phyloP scores from a whole-genome alignment of 2,888 invertebrate species.

The Chaitophorus viminalis region DNA sequence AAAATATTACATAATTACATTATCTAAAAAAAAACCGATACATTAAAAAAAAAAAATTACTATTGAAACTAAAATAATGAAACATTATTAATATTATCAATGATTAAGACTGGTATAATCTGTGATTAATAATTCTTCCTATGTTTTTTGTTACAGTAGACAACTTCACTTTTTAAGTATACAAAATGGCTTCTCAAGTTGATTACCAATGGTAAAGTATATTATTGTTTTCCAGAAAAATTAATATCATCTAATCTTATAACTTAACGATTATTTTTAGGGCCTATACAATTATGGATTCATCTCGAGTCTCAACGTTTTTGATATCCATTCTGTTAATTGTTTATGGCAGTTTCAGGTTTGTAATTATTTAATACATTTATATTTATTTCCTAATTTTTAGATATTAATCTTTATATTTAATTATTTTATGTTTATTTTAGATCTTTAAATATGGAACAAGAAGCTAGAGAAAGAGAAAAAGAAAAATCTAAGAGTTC shows the following conservation, averaged over 20 bases:
- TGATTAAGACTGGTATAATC: not conserved
- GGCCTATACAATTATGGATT: slow-evolving; percentile 97
- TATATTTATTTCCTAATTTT: not conserved
- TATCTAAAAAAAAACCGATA: too few relatives aligned
- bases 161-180: not conserved
- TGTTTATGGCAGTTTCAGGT: slow-evolving; percentile 93
- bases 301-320: slow-evolving; percentile 95
- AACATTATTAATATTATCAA: not conserved
- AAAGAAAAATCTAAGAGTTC: slow-evolving; percentile 78
- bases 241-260: not conserved
- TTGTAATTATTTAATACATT: slow-evolving; percentile 39
- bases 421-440: slow-evolving; percentile 35
- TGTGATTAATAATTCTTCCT: not conserved
- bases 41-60: too few relatives aligned
- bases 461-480: slow-evolving; percentile 86
- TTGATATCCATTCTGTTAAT: slow-evolving; percentile 96
- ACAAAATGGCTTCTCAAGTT: slow-evolving; percentile 62
- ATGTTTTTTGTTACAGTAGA: slow-evolving; percentile 32
- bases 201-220: slow-evolving; percentile 62
- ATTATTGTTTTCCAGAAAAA: not conserved
- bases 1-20: too few relatives aligned
- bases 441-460: slow-evolving; percentile 94
- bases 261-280: slow-evolving; percentile 68
- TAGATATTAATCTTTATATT: slow-evolving; percentile 28
- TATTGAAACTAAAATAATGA: too few relatives aligned